These are phyloP conservation scores for Nasonia oneida DNA, from an alignment of 2,888 invertebrate genomes.

Conservation along the genomic window DNA sequence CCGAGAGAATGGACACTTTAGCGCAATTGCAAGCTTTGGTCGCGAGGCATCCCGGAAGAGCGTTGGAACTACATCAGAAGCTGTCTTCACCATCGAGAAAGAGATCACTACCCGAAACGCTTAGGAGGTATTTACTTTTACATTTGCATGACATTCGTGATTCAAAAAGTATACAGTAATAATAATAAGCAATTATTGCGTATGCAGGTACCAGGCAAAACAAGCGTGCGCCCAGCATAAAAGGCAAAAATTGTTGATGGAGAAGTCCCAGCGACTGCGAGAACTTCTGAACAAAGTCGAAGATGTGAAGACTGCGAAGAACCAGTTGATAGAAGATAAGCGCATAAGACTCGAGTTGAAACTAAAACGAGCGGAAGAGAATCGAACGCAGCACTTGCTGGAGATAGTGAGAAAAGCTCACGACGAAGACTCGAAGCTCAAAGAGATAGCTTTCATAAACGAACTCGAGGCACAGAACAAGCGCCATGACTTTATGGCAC, in stretches of 20 bases:
- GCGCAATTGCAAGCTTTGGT: constrained; percentile 89
- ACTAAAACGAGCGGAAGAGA: constrained; percentile 93
- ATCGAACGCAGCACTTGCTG: constrained; percentile 88
- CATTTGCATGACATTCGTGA: not conserved
- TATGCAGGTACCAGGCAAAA: constrained; percentile 87
- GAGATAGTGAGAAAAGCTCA: constrained; percentile 96
- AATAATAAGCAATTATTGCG: not conserved
- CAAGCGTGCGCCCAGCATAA: constrained; percentile 95
- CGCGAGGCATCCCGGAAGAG: constrained; percentile 94
- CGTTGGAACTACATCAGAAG: constrained; percentile 95
- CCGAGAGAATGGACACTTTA: constrained; percentile 90
- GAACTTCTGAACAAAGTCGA: constrained; percentile 92
- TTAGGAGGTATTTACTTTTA: constrained; percentile 79
- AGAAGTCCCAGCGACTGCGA: constrained; percentile 91
- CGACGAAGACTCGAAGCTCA: constrained; percentile 97
- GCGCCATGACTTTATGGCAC: constrained; percentile 92
- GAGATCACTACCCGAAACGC: constrained; percentile 90
- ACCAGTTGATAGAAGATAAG: constrained; percentile 91
- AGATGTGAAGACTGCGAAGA: constrained; percentile 90
- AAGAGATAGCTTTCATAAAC: constrained; percentile 98
- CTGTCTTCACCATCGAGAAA: constrained; percentile 94
- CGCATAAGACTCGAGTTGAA: constrained; percentile 87
- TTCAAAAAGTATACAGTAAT: not conserved
- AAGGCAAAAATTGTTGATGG: constrained; percentile 89
- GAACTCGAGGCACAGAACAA: constrained; percentile 97